phyloP scores from a whole-genome alignment of 1,140 invertebrate genomes.

The Tetranychus cinnabarinus region DNA sequence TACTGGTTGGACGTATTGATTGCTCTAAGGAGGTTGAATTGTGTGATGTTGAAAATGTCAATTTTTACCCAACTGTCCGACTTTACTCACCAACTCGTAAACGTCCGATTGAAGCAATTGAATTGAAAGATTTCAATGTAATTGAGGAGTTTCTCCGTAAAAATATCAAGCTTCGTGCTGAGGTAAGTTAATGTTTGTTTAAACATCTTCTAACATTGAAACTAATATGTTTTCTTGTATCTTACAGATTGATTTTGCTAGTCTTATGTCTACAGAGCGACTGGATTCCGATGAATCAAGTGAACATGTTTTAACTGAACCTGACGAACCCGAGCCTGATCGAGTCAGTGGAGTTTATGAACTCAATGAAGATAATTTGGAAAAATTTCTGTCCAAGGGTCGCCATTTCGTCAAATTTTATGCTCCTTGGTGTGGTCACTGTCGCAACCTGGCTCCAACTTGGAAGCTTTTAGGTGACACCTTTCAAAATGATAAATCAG shows the following conservation, averaged over 20 bases:
- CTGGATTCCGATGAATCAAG: conserved; percentile 8
- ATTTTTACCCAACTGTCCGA: conserved; percentile 30
- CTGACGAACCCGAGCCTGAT: conserved; percentile 15
- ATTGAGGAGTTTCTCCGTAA: conserved; percentile 43
- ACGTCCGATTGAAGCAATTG: conserved; percentile 37
- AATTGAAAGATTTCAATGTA: conserved; percentile 39
- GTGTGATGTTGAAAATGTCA: conserved; percentile 19
- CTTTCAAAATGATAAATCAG: conserved; percentile 28
- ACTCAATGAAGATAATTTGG: conserved; percentile 43
- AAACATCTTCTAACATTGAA: neutral
- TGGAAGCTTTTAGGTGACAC: conserved; percentile 42
- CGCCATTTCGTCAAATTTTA: conserved; percentile 61
- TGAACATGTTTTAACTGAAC: neutral
- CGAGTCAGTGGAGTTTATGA: conserved; percentile 30
- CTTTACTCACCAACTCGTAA: conserved; percentile 38
- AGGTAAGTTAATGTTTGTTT: conserved; percentile 14
- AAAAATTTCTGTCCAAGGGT: conserved; percentile 34
- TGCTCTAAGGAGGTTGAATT: conserved; percentile 16
- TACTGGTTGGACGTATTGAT: conserved; percentile 16
- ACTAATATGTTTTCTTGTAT: neutral
- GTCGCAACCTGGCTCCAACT: conserved; percentile 42
- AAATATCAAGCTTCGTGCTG: conserved; percentile 30
- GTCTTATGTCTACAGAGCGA: conserved; percentile 3
- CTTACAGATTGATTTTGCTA: too few relatives aligned
- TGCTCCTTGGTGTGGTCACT: conserved; percentile 62